Conservation (phyloP, 2,113 vertebrate species). For the Azemiops feae region DNA sequence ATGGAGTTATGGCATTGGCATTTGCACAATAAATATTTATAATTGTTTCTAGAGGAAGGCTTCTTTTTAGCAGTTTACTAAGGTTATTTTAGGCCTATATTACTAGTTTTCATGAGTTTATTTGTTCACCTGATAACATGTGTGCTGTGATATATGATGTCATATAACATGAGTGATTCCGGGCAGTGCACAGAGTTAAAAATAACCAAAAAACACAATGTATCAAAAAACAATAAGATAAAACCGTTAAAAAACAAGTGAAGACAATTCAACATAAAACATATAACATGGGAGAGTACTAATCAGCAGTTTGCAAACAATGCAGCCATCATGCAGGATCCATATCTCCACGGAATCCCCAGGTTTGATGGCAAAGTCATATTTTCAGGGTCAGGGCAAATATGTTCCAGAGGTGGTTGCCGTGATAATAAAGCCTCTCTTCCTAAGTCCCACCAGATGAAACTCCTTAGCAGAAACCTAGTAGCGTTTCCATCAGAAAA, state of each 20-base stretch:
- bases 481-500: not conserved
- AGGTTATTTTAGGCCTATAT: not conserved
- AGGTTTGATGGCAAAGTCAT: not conserved
- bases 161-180: not conserved
- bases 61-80: not conserved
- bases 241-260: not conserved
- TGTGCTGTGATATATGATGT: not conserved
- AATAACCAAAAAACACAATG: not conserved
- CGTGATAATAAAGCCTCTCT: not conserved
- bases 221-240: not conserved
- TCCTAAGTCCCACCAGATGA: not conserved
- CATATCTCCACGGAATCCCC: not conserved
- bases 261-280: not conserved
- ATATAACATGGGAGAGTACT: not conserved
- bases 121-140: not conserved
- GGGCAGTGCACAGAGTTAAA: not conserved
- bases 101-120: not conserved
- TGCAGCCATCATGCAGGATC: too few species aligned
- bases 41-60: not conserved
- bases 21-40: not conserved
- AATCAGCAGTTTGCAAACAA: not conserved
- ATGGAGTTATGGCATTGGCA: not conserved
- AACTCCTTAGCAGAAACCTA: not conserved
- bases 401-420: not conserved
- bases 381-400: not conserved